phyloP scores from a whole-genome alignment of 2,888 invertebrate genomes.

The Anticlea derivata region DNA sequence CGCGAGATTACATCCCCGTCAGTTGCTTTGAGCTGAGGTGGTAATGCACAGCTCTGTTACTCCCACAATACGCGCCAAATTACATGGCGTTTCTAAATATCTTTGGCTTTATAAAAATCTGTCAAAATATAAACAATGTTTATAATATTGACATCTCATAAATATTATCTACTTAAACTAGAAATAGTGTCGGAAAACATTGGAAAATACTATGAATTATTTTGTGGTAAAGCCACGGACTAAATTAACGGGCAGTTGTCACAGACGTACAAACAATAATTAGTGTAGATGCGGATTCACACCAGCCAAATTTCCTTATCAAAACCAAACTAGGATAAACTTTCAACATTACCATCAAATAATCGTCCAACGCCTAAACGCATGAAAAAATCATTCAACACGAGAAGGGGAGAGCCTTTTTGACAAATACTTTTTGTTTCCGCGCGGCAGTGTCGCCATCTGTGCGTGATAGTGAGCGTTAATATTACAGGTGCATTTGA shows the following conservation, averaged over 20 bases:
- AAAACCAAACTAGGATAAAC: constrained; percentile 1
- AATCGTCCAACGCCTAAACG: constrained; percentile 11
- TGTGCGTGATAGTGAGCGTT: constrained; percentile 68
- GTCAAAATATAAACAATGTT: no score
- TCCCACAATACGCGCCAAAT: not conserved
- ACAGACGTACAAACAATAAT: no score
- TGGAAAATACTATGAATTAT: no score
- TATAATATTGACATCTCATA: no score
- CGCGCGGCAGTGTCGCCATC: constrained; percentile 51
- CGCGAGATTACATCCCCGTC: constrained; percentile 31
- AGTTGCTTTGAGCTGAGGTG: constrained; percentile 38
- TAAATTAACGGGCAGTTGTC: no score
- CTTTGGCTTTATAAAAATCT: no score
- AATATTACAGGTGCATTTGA: constrained; percentile 71
- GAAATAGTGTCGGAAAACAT: no score
- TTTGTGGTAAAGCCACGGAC: no score
- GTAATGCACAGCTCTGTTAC: constrained; percentile 31
- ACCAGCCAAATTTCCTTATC: no score
- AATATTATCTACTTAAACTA: no score
- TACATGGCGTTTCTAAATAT: not conserved
- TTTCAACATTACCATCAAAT: constrained; percentile 7
- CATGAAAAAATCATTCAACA: constrained; percentile 33
- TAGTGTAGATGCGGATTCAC: no score
- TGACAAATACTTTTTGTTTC: constrained; percentile 61
- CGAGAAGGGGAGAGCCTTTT: constrained; percentile 32